Conservation (phyloP, 2,113 vertebrate genomes). For the Pelodiscus sinensis region DNA sequence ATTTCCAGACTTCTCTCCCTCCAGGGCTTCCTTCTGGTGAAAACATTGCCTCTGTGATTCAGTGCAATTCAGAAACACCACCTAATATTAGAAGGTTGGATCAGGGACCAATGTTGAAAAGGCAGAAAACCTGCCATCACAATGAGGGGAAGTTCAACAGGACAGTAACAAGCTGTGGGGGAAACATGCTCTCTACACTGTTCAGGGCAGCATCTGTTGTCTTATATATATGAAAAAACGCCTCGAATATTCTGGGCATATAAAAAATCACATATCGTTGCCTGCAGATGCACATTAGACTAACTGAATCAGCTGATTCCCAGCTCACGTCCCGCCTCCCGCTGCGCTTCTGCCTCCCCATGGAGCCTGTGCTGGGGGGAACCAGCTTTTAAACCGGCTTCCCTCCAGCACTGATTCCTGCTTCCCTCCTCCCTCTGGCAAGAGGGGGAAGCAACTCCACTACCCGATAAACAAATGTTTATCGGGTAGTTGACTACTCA, state of each 20-base stretch:
- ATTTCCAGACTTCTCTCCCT: neutral
- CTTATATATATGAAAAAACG: neutral
- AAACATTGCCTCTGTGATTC: neutral
- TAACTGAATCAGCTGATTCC: too few relatives aligned
- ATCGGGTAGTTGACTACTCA: too few relatives aligned
- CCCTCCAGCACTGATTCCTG: too few relatives aligned
- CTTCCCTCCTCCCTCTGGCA: too few relatives aligned
- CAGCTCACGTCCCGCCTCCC: too few relatives aligned
- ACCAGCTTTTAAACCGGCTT: too few relatives aligned
- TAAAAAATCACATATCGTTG: neutral
- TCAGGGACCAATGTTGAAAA: fast-evolving
- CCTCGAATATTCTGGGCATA: neutral
- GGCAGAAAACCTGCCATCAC: fast-evolving
- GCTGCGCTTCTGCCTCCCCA: too few relatives aligned
- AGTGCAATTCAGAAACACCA: neutral
- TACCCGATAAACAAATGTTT: too few relatives aligned
- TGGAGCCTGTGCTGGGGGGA: too few relatives aligned
- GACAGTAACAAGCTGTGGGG: neutral
- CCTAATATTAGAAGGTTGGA: neutral
- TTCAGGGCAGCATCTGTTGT: neutral
- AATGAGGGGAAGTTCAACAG: neutral
- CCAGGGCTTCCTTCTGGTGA: neutral
- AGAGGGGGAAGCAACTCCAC: too few relatives aligned
- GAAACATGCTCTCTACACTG: neutral
- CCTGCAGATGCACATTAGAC: too few relatives aligned